A percentile compares a stretch with the other conserved stretches of the same genome.
These are phyloP conservation scores for Congeria kusceri DNA, from an alignment of 2,888 invertebrate species.

Conservation along the genomic window DNA sequence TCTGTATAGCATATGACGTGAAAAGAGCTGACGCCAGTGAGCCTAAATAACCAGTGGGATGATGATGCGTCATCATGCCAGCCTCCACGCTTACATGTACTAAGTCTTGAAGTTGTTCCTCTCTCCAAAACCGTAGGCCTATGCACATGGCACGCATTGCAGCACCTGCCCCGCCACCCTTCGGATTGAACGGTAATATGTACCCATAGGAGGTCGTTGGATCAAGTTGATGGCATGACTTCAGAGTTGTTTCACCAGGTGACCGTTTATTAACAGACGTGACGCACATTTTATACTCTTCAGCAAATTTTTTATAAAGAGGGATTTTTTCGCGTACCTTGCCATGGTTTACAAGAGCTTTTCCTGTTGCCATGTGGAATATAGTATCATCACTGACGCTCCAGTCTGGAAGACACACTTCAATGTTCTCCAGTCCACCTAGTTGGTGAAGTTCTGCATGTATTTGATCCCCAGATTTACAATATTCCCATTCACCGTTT, in stretches of 20 bases:
- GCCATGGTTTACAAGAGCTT: slow-evolving; percentile 20
- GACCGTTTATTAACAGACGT: slow-evolving; percentile 74
- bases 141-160: slow-evolving; percentile 85
- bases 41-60: slow-evolving; percentile 84
- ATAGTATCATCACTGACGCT: slow-evolving; percentile 84
- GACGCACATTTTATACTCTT: slow-evolving; percentile 74
- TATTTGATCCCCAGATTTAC: not conserved
- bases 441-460: not conserved
- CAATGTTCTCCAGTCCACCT: slow-evolving; percentile 68
- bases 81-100: slow-evolving; percentile 81
- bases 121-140: slow-evolving; percentile 80
- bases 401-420: slow-evolving; percentile 72
- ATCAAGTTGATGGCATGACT: slow-evolving; percentile 25
- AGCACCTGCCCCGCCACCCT: slow-evolving; percentile 84
- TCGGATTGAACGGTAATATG: slow-evolving; percentile 62
- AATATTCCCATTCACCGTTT: not conserved
- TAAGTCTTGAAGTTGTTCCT: slow-evolving; percentile 76
- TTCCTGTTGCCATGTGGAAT: slow-evolving; percentile 82
- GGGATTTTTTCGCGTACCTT: slow-evolving; percentile 3
- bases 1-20: slow-evolving; percentile 81
- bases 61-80: slow-evolving; percentile 84
- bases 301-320: slow-evolving; percentile 69
- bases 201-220: slow-evolving; percentile 41
- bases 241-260: slow-evolving; percentile 48
- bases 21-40: slow-evolving; percentile 82